Evolutionary conservation across 2,888 invertebrate genomes (phyloP), one percentile per base, ranked within the genome.

Genomic region (Drosophila dives): DNA sequence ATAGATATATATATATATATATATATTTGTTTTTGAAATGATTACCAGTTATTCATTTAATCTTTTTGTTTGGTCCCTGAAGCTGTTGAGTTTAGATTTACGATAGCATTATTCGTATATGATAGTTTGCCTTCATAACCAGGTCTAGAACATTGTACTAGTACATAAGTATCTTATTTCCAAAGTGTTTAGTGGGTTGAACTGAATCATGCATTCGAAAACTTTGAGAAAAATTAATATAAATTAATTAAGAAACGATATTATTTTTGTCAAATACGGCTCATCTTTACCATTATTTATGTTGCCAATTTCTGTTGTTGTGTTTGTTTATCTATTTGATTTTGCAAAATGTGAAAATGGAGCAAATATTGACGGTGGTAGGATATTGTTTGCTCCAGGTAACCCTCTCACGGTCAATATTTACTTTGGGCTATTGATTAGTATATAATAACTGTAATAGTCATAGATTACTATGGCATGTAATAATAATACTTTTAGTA

Each of bases 401-500:
- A 33, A 64, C 73, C 83, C 81, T 77, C 85, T 83, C 85, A 88
- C 66, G 80, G 83, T 87, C 92, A 92, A 89, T 91, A 92, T 92
- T 92, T 89, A 92, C 92, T 92, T 92, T 92, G 92, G 92, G 88
- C 92, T 92, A 92, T 92, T 92, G 92, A 80, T 83, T 66, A 75
- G 73, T 80, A 77, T 69, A 74, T 75, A 67, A 59, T 79, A 83
- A 71, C 72, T 69, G 59, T 70, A 75, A 73, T 80, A 76, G 70
- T 71, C 71, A 75, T 87, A 80, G 75, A 73, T 81, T 77, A 76
- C 72, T 77, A 78, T 83, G 77, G 38, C 66, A 66, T 69, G 68
- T 77, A 54, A 65, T 70, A 53, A 65, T 75, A 65, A 75, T 71
- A 67, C 59, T 55, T 53, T 76, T 66, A 62, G 61, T 64, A 81